phyloP scores from a whole-genome alignment of 2,888 invertebrate genomes.

The Melolontha melolontha region DNA sequence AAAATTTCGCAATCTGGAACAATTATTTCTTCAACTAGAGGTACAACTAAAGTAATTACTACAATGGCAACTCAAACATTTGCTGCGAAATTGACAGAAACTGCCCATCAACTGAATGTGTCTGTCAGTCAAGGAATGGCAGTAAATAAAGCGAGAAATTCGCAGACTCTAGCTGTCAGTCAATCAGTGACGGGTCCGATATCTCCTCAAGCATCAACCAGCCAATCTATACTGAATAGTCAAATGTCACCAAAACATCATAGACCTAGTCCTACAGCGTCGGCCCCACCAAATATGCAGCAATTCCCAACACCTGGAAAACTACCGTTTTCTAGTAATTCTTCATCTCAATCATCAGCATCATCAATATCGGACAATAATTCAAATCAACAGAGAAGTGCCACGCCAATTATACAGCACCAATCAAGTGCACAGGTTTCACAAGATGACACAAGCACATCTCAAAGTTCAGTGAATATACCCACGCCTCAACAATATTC shows the following conservation, averaged over 20 bases:
- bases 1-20: slow-evolving; percentile 61
- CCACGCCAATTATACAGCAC: slow-evolving; percentile 64
- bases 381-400: slow-evolving; percentile 56
- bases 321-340: slow-evolving; percentile 47
- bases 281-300: slow-evolving; percentile 64
- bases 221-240: slow-evolving; percentile 48
- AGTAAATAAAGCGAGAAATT: slow-evolving; percentile 44
- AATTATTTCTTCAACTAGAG: slow-evolving; percentile 54
- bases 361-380: slow-evolving; percentile 54
- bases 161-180: slow-evolving; percentile 49
- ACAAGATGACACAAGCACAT: slow-evolving; percentile 58
- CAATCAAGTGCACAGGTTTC: slow-evolving; percentile 58
- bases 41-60: slow-evolving; percentile 53
- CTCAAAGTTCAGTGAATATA: slow-evolving; percentile 51
- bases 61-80: slow-evolving; percentile 74
- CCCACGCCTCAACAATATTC: slow-evolving; percentile 79
- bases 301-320: slow-evolving; percentile 59
- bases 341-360: slow-evolving; percentile 56
- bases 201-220: slow-evolving; percentile 53
- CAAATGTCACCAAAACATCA: slow-evolving; percentile 60
- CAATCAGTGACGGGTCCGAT: slow-evolving; percentile 54
- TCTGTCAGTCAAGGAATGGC: slow-evolving; percentile 48
- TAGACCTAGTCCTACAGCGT: slow-evolving; percentile 62
- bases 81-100: slow-evolving; percentile 78
- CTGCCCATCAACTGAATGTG: slow-evolving; percentile 51